Conservation (phyloP, 2,113 vertebrate genomes). For the Pelecanoides urinatrix region DNA sequence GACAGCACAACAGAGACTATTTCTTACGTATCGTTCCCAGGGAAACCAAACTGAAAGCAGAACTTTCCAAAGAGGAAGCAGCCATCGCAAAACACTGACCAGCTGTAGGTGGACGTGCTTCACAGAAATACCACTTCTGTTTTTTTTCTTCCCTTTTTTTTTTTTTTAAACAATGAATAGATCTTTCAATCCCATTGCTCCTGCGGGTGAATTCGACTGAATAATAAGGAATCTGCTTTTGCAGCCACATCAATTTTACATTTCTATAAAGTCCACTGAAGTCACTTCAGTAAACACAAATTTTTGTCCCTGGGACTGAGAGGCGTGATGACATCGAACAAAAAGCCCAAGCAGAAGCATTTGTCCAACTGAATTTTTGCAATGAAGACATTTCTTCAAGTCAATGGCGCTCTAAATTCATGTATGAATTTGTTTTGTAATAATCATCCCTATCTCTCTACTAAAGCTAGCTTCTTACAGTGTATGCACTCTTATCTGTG, state of each 20-base stretch:
- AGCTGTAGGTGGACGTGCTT: neutral
- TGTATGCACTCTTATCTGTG: neutral
- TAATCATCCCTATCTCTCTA: neutral
- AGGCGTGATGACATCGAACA: neutral
- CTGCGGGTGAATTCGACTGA: neutral
- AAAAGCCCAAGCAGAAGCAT: neutral
- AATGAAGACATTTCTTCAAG: neutral
- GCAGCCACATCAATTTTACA: neutral
- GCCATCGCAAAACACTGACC: neutral
- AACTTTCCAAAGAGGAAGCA: slow-evolving; percentile 45
- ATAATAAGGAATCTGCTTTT: neutral
- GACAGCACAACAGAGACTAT: slow-evolving; percentile 16
- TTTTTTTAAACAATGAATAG: neutral
- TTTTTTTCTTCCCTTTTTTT: neutral
- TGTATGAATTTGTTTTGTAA: neutral
- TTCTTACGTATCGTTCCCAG: slow-evolving; percentile 29
- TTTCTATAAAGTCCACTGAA: neutral
- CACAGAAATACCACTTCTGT: neutral
- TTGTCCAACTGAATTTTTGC: neutral
- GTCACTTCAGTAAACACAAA: neutral
- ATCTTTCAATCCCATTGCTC: neutral
- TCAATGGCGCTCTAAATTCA: neutral
- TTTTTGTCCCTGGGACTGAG: neutral
- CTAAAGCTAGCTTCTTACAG: neutral
- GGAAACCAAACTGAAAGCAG: slow-evolving; percentile 48